Percentiles rank a stretch among this genome's conserved stretches.
Evolutionary conservation across 2,113 vertebrate species (phyloP).

Genomic region (Crypturellus undulatus): DNA sequence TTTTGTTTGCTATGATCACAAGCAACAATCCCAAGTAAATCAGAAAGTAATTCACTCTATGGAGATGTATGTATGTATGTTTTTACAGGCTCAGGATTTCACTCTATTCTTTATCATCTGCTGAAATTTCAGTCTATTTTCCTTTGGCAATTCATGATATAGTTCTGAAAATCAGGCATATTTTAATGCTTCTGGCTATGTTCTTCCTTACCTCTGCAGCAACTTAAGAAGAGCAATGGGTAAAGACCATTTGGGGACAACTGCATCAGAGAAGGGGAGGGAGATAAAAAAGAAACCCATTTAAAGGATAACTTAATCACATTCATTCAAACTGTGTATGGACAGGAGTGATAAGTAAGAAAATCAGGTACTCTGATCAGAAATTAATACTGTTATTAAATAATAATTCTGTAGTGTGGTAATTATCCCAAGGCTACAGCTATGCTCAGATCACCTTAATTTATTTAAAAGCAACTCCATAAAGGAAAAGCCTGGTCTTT

Average conservation of each 20-base stretch:
- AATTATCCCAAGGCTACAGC: slow-evolving; percentile 40
- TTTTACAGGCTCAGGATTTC: background rate
- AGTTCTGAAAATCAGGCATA: background rate
- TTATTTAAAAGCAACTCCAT: background rate
- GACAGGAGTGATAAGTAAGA: slow-evolving; percentile 24
- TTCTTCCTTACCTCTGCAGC: slow-evolving; percentile 1
- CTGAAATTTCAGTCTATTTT: background rate
- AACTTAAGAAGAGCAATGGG: background rate
- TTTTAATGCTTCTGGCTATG: background rate
- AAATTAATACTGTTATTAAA: slow-evolving; percentile 64
- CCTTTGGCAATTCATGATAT: background rate
- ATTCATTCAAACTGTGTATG: slow-evolving; percentile 23
- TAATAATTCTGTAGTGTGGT: slow-evolving; percentile 30
- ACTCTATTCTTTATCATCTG: background rate
- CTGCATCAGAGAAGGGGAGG: background rate
- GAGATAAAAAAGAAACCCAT: slow-evolving; percentile 9
- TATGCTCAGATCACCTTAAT: slow-evolving; percentile 17
- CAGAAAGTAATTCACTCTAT: background rate
- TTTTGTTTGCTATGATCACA: background rate
- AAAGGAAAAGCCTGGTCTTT: background rate
- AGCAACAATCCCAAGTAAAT: background rate
- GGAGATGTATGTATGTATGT: background rate
- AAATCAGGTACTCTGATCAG: slow-evolving; percentile 44
- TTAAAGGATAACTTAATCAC: background rate
- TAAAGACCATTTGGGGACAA: background rate